Evolutionary conservation across 2,888 invertebrate genomes (phyloP), one percentile per base, ranked within the genome.

Genomic region (Syritta pipiens): DNA sequence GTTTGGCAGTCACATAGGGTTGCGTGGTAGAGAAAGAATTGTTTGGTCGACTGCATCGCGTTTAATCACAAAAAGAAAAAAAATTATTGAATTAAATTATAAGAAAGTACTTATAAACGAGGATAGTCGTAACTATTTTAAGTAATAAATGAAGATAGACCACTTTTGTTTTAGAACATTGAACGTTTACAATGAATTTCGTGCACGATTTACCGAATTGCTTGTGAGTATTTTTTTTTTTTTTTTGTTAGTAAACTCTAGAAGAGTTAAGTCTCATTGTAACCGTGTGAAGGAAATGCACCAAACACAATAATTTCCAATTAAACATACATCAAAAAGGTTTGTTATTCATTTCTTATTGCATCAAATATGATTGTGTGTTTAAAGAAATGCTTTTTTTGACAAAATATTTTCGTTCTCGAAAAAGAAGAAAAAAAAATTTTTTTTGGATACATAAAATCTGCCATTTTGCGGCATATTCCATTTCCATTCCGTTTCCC

Each of bases 401-500:
- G 28, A 32, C 24, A 60, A 60, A 28, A 24, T 53, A 49, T 19
- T 32, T n/a, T 75, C 46, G 48, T 49, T 48, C 57, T 67, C 51
- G 46, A 51, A 77, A 77, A n/a, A n/a, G n/a, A n/a, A n/a, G n/a
- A n/a, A n/a, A n/a, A n/a, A n/a, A 75, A 60, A n/a, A n/a, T n/a
- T n/a, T n/a, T n/a, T 55, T 32, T 49, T 53, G 60, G 79, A 68
- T 79, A 79, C 74, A 79, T 81, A 75, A 75, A 81, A 63, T 75
- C 81, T 81, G 81, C 81, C 81, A 81, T 81, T 81, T 81, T 81
- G 81, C 81, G 81, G 81, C 81, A 75, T 68, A 75, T 75, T 75
- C 63, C 81, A 53, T 74, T 79, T 51, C 67, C 75, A 81, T 75
- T 81, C 40, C 75, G 81, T 81, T 81, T 63, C 81, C 53, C 46